These are phyloP conservation scores for Cottus gobio DNA, from an alignment of 2,113 vertebrate genomes.

Conservation along the genomic window DNA sequence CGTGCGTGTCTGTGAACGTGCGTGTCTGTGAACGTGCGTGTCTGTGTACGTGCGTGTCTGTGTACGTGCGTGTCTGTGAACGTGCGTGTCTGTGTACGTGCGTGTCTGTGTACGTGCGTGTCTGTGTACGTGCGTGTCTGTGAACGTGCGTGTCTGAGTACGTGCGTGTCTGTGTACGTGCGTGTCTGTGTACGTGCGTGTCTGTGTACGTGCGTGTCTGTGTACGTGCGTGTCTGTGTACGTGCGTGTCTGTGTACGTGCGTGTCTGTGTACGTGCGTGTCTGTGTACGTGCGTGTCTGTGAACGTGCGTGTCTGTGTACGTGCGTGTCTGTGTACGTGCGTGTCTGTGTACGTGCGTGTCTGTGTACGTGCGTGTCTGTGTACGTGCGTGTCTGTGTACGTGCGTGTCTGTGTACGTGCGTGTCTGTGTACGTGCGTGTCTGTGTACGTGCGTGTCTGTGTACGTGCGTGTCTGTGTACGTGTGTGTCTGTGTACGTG, in stretches of 20 bases:
- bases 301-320: background rate
- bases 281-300: background rate
- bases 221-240: background rate
- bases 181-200: background rate
- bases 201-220: background rate
- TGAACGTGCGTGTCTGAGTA: no score
- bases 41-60: background rate
- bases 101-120: background rate
- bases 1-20: no score
- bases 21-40: conserved; percentile 3
- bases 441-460: background rate
- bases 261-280: conserved; percentile 1
- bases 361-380: background rate
- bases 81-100: no score
- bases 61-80: background rate
- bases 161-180: no score
- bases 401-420: background rate
- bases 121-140: background rate
- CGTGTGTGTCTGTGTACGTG: background rate
- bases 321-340: background rate
- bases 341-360: background rate
- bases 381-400: background rate
- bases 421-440: background rate
- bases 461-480: background rate
- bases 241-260: background rate